A percentile compares a stretch with the other conserved stretches of the same genome.
Conservation (phyloP, 2,888 invertebrate genomes). For the Halocaridina rubra region DNA sequence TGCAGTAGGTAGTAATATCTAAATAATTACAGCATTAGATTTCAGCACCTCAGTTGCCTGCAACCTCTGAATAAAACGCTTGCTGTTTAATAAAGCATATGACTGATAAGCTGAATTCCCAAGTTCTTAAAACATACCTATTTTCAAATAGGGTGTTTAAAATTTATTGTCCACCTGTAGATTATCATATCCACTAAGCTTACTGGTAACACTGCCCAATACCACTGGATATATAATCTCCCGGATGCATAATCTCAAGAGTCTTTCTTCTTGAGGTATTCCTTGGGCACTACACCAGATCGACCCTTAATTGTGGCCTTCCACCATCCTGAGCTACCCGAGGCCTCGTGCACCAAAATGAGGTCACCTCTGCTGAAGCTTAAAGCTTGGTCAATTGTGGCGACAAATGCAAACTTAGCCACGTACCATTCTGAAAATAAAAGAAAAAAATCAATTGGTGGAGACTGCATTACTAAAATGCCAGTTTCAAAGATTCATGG, state of each 20-base stretch:
- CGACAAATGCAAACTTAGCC: constrained; percentile 55
- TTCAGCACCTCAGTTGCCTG: too few species aligned
- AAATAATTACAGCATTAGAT: too few species aligned
- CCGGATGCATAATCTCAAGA: too few species aligned
- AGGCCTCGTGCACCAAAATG: constrained; percentile 17
- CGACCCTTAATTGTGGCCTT: constrained; percentile 25
- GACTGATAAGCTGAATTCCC: too few species aligned
- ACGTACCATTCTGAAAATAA: constrained; percentile 33
- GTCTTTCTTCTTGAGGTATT: constrained; percentile 50
- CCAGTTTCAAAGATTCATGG: neutral
- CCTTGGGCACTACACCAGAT: constrained; percentile 35
- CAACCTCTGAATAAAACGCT: too few species aligned
- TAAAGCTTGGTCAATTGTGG: constrained; percentile 36
- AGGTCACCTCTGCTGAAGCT: constrained; percentile 48
- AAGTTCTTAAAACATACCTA: too few species aligned
- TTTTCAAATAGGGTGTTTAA: too few species aligned
- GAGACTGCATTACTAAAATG: neutral
- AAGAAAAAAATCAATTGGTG: neutral
- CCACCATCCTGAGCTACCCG: constrained; percentile 40
- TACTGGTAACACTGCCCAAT: too few species aligned
- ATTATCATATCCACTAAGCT: neutral
- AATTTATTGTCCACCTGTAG: neutral
- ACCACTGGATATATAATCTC: too few species aligned
- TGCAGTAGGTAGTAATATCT: too few species aligned
- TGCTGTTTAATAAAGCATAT: too few species aligned